Evolutionary conservation across 2,113 vertebrate species (phyloP), one percentile per base, ranked within the genome.

Genomic region (Ibidorhyncha struthersii): DNA sequence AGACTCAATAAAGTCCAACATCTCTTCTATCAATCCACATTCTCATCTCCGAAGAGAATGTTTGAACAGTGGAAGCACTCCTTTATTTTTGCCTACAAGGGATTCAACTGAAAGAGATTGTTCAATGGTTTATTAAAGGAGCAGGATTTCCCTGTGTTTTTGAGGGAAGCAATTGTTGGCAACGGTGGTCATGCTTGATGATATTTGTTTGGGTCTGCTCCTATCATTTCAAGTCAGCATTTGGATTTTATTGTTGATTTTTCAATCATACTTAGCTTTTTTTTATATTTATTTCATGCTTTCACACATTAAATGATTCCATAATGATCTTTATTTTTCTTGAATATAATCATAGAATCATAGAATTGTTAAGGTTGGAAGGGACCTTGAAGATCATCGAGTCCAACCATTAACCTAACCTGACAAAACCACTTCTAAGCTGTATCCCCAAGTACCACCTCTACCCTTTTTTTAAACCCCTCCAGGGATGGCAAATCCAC

Each of bases 181-280:
- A 91, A 1, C 1, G 2, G 30, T 50, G 47, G 56, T 29, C 27
- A n/a, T 27, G 59, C 77, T 74, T 69, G n/a, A 40, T 78, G 92
- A 59, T 79, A 71, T 65, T 82, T 91, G 38, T 40, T 93, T 89
- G 83, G 77, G 72, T 76, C 43, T 69, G 65, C 72, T 95, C 53
- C 89, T 93, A 72, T 72, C 58, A 94, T 53, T 86, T 89, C 58
- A 65, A 76, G 89, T 49, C 43, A 78, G 77, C 27, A 38, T 87
- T 92, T 86, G 47, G 56, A 74, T 93, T 93, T 96, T 94, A 65
- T 38, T 72, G 43, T 91, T 92, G 53, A 61, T 49, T 89, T 95
- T 94, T 86, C 49, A 52, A 52, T 56, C 27, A 50, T 22, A 66
- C 14, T 49, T 38, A 34, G 38, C 21, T 8, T 32, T 61, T 32